Percentiles rank a stretch among this genome's conserved stretches.
Evolutionary conservation across 2,113 vertebrate genomes (phyloP).

Genomic region (Chloebia gouldiae): DNA sequence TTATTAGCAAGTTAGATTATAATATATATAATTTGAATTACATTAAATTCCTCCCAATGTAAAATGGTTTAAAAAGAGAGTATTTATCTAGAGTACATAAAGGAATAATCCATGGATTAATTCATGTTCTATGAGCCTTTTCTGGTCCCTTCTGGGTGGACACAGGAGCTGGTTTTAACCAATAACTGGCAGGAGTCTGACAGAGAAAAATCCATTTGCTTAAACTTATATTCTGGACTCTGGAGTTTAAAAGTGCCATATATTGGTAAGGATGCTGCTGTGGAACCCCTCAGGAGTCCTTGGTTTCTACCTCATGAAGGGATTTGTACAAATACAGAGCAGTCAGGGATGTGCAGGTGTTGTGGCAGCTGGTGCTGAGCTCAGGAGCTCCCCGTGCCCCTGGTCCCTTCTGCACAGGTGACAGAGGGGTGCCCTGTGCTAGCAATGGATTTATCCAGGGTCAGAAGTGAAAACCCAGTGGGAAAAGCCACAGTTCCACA

Average conservation of each 20-base stretch:
- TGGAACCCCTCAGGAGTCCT: background rate
- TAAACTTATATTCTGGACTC: background rate
- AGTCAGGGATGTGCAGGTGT: background rate
- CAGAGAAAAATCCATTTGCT: background rate
- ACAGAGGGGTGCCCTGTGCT: background rate
- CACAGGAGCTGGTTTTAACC: background rate
- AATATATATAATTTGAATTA: background rate
- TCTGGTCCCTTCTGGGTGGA: background rate
- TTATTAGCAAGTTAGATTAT: background rate
- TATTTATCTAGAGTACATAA: background rate
- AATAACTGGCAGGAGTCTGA: background rate
- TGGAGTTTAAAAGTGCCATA: background rate
- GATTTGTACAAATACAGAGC: accelerated
- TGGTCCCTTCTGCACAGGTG: background rate
- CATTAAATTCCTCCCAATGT: background rate
- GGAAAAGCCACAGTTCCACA: background rate
- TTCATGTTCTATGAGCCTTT: background rate
- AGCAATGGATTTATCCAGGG: accelerated
- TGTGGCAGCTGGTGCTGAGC: background rate
- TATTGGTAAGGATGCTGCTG: background rate
- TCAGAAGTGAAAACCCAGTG: background rate
- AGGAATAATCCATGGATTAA: background rate
- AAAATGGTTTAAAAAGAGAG: background rate
- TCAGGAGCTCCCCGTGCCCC: background rate
- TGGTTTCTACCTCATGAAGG: background rate